These are phyloP conservation scores for Solen grandis DNA, from an alignment of 1,140 invertebrate genomes.

Conservation along the genomic window DNA sequence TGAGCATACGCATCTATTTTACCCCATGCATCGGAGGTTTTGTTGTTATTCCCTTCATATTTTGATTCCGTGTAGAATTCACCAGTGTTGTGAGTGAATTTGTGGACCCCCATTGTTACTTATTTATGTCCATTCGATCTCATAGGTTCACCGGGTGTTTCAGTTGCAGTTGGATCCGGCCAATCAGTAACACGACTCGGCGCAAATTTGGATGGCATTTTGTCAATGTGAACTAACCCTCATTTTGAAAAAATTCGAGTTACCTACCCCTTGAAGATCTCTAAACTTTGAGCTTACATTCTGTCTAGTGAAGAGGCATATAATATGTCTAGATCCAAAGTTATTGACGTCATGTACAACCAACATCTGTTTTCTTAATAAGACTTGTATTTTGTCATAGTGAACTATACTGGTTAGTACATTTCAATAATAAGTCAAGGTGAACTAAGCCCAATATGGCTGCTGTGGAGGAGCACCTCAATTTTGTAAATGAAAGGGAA, in stretches of 20 bases:
- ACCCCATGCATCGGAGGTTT: not conserved
- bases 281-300: constrained; percentile 26
- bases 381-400: constrained; percentile 1
- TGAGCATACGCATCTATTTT: not conserved
- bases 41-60: not conserved
- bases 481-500: too few species aligned
- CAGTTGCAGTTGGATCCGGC: constrained; percentile 6
- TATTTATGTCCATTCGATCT: not conserved
- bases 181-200: constrained; percentile 22
- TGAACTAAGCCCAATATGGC: too few species aligned
- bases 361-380: not conserved
- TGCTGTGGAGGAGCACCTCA: too few species aligned
- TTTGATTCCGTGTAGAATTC: not conserved
- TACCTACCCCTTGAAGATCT: constrained; percentile 10
- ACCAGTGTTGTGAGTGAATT: not conserved
- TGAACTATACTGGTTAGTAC: constrained; percentile 4
- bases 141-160: not conserved
- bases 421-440: too few species aligned
- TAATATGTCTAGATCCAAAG: constrained; percentile 5
- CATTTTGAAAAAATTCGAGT: not conserved
- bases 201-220: constrained; percentile 1
- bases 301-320: constrained; percentile 12
- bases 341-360: constrained; percentile 24
- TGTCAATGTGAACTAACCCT: constrained; percentile 8
- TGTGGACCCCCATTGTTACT: not conserved